These are phyloP conservation scores for Chloroceryle amazona DNA, from an alignment of 2,797 vertebrate genomes.

Conservation along the genomic window DNA sequence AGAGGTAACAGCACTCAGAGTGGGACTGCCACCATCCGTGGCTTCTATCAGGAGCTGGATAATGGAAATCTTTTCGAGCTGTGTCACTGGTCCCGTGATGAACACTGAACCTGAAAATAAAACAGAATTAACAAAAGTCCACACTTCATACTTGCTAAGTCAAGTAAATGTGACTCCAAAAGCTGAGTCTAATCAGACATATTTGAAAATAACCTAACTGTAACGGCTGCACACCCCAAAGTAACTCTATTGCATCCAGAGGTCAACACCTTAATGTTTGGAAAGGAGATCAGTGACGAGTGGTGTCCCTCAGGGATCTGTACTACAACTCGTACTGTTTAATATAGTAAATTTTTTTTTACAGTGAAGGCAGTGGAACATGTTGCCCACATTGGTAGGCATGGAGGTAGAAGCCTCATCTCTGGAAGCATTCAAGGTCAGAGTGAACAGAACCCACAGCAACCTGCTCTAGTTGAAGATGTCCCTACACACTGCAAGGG, in stretches of 20 bases:
- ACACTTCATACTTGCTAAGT: neutral
- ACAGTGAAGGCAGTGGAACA: accelerated
- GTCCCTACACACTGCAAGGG: neutral
- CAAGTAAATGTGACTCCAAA: neutral
- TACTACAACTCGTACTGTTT: too few species aligned
- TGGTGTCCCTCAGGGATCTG: too few species aligned
- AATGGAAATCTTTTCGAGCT: conserved; percentile 75
- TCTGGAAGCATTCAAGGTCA: neutral
- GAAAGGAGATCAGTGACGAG: neutral
- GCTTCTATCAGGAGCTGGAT: conserved; percentile 90
- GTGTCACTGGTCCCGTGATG: conserved; percentile 77
- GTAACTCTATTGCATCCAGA: neutral
- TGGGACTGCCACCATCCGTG: conserved; percentile 86
- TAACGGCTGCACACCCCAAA: neutral
- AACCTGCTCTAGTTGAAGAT: neutral
- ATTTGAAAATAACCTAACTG: neutral
- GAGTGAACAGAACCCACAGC: neutral
- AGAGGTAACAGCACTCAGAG: conserved; percentile 81
- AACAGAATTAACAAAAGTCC: neutral
- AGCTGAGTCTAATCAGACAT: neutral
- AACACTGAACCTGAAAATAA: conserved; percentile 89
- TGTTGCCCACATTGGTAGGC: neutral
- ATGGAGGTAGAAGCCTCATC: too few species aligned
- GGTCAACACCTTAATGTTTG: neutral
- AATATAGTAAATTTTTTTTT: neutral